These are phyloP conservation scores for Anthrax anthrax DNA, from an alignment of 2,888 invertebrate genomes.

Conservation along the genomic window DNA sequence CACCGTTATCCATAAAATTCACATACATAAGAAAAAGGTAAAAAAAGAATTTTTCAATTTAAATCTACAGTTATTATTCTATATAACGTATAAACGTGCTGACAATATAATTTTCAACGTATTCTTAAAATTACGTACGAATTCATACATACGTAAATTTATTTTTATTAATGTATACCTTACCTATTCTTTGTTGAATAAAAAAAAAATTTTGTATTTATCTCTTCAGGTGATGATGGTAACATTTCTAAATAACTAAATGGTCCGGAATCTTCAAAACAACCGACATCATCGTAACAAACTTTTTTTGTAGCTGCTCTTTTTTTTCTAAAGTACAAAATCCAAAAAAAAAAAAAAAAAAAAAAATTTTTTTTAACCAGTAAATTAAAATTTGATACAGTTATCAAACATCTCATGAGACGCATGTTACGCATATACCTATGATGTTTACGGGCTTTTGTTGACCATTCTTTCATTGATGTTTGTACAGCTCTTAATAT, in stretches of 20 bases:
- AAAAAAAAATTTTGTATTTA: slow-evolving; percentile 68
- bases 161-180: too few species aligned
- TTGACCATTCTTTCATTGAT: slow-evolving; percentile 55
- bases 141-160: background rate
- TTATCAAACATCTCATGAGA: too few species aligned
- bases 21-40: too few species aligned
- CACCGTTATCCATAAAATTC: too few species aligned
- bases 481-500: slow-evolving; percentile 56
- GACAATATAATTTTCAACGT: too few species aligned
- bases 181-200: slow-evolving; percentile 55
- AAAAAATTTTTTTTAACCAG: too few species aligned
- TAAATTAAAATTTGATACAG: too few species aligned
- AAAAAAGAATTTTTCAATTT: too few species aligned
- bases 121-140: too few species aligned
- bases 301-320: slow-evolving; percentile 66
- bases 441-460: slow-evolving; percentile 38
- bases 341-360: too few species aligned
- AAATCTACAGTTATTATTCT: too few species aligned
- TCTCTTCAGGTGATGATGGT: slow-evolving; percentile 72
- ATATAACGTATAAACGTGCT: too few species aligned
- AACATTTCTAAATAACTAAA: slow-evolving; percentile 82
- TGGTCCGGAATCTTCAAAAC: slow-evolving; percentile 82
- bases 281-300: slow-evolving; percentile 81
- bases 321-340: slow-evolving; percentile 30
- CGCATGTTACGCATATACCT: slow-evolving; percentile 37